Conservation (phyloP, 2,797 vertebrate species). For the Halcyon smyrnensis region DNA sequence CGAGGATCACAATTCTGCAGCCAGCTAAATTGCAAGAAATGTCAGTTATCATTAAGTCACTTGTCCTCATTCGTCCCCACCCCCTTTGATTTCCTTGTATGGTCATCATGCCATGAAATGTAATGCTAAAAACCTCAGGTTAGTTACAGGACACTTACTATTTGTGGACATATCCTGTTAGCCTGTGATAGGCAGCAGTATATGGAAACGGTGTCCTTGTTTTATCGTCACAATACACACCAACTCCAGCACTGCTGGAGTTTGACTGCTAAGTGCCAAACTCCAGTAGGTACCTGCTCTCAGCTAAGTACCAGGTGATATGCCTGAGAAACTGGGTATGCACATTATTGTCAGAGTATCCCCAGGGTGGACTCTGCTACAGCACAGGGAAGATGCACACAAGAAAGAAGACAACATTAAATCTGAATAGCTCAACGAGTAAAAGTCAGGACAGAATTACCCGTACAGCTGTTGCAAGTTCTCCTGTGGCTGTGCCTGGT, state of each 20-base stretch:
- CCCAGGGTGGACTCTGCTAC: no score
- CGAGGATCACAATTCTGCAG: conserved; percentile 7
- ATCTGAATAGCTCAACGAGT: no score
- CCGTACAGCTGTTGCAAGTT: conserved; percentile 81
- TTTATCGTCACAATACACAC: background rate
- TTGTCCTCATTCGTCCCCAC: background rate
- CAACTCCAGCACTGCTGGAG: no score
- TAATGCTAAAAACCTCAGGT: background rate
- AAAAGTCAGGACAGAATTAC: conserved; percentile 62
- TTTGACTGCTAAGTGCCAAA: no score
- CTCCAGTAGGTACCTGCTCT: no score
- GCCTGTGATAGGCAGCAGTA: background rate
- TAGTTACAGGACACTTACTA: background rate
- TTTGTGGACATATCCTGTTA: accelerated
- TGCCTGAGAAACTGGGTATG: no score
- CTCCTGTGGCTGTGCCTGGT: conserved; percentile 85
- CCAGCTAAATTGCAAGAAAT: conserved; percentile 12
- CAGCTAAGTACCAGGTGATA: no score
- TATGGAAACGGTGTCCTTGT: accelerated
- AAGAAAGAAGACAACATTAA: no score
- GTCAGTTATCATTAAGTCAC: background rate
- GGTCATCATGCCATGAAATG: accelerated
- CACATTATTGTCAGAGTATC: no score
- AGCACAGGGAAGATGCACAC: no score
- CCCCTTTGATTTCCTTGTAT: background rate